Evolutionary conservation across 1,140 invertebrate genomes (phyloP).

Genomic region (Apis florea): DNA sequence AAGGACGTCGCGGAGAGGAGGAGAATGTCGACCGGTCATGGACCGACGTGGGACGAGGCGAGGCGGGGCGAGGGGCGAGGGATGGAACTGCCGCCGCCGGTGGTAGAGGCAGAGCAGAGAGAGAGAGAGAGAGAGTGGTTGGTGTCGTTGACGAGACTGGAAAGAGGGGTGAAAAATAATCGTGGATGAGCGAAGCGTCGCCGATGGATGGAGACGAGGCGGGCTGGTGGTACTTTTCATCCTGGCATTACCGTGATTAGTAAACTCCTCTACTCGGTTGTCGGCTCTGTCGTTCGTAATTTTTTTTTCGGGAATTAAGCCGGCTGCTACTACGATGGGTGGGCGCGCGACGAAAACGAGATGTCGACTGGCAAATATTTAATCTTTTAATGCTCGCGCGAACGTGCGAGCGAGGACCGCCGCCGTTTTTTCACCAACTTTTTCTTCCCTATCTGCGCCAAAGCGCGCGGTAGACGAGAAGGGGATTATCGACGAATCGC

Average conservation of each 20-base stretch:
- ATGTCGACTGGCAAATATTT: constrained; percentile 1
- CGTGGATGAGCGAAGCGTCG: constrained; percentile 64
- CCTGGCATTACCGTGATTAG: constrained; percentile 59
- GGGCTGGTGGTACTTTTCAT: constrained; percentile 19
- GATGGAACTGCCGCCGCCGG: neutral
- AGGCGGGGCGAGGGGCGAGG: neutral
- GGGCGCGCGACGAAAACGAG: neutral
- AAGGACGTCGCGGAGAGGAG: constrained; percentile 43
- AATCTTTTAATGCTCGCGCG: constrained; percentile 3
- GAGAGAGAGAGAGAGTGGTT: constrained; percentile 4
- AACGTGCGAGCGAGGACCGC: neutral
- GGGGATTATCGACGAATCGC: neutral
- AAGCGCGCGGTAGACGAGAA: neutral
- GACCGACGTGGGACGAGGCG: constrained; percentile 27
- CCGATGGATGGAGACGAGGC: constrained; percentile 44
- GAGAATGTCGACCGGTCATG: constrained; percentile 50
- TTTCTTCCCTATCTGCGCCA: no score
- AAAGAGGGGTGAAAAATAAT: constrained; percentile 65
- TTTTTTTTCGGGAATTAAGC: constrained; percentile 13
- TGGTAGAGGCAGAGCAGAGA: neutral
- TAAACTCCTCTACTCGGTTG: constrained; percentile 35
- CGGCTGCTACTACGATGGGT: neutral
- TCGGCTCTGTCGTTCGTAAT: constrained; percentile 17
- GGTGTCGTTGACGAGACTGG: constrained; percentile 44
- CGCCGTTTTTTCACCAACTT: no score